Base-by-base conservation (phyloP, 2,888 invertebrate species). In the Leptinotarsa peninsularis region DNA sequence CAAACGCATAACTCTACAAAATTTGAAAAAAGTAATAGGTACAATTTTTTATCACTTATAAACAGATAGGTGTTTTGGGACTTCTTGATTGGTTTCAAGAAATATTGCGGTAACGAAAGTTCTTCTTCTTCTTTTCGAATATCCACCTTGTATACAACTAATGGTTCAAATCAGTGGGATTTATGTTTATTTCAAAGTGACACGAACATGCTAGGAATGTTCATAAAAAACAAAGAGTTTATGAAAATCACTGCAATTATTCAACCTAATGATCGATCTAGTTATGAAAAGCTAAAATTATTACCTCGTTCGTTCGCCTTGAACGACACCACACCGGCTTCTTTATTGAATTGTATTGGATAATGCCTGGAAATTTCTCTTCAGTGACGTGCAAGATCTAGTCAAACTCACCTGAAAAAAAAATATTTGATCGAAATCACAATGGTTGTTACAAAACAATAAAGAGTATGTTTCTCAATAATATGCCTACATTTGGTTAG, bases 281-380 rank as follows among this genome's bases (percentile, higher is more conserved):
- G 18, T 70, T 43, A 56, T 70, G 69, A 70, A 33, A 56, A 72
- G 33, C 27, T 54, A 43, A 63, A 73, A 58, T 69, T 60, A 73
- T 73, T 76, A 76, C 73, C 75, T 72, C 63, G 66, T 75, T 72
- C 67, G 70, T 70, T 78, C 56, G 56, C 78, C 76, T 76, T 75
- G 75, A 73, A 78, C 67, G 72, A 73, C 74, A 73, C 66, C 67
- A 71, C 66, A 71, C 66, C 74, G 73, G 78, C 75, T 78, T 76
- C 78, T 78, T 76, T 78, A 76, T 78, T 78, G 72, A 76, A 75
- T 73, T 72, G 75, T 66, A 67, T 73, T 69, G 72, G 63, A 63
- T 63, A 63, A 63, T 63, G 63, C 33, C 63, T 33, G 17, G 63
- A 33, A 27, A 63, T 27, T 33, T 58, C 58, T 58, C 5, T 33